Evolutionary conservation across 2,888 invertebrate species (phyloP).

Genomic region (Syrista parreyssii): DNA sequence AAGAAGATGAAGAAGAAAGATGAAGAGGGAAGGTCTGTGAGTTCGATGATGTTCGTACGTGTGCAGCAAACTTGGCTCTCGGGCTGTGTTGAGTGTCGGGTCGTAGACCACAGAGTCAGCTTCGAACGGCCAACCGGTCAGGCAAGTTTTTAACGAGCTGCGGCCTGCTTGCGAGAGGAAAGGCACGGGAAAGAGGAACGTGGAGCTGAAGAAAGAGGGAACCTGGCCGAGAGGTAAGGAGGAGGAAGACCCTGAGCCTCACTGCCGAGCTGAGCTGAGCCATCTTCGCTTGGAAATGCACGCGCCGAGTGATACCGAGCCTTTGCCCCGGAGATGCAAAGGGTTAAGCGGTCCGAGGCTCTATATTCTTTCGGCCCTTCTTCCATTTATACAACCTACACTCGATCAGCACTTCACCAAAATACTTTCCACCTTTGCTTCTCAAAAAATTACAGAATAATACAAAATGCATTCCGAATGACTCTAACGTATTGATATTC

Average conservation of each 20-base stretch:
- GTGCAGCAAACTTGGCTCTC: conserved; percentile 26
- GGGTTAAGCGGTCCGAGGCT: conserved; percentile 26
- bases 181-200: conserved; percentile 42
- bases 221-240: background rate
- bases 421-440: conserved; percentile 10
- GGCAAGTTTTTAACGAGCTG: conserved; percentile 66
- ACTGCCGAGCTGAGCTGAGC: conserved; percentile 56
- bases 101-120: conserved; percentile 63
- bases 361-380: background rate
- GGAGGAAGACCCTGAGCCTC: conserved; percentile 46
- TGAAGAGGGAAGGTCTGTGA: conserved; percentile 22
- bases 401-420: background rate
- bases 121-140: conserved; percentile 63
- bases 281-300: conserved; percentile 62
- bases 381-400: background rate
- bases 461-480: background rate
- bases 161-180: conserved; percentile 24
- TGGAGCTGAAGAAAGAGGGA: conserved; percentile 21
- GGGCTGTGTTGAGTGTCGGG: conserved; percentile 57
- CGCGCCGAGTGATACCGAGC: conserved; percentile 55
- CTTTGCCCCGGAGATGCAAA: conserved; percentile 29
- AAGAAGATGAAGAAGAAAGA: conserved; percentile 13
- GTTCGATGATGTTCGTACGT: conserved; percentile 41
- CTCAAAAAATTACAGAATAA: background rate
- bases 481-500: background rate